Evolutionary conservation across 2,888 invertebrate species (phyloP), one percentile per base, ranked within the genome.

Genomic region (Pteria penguin): DNA sequence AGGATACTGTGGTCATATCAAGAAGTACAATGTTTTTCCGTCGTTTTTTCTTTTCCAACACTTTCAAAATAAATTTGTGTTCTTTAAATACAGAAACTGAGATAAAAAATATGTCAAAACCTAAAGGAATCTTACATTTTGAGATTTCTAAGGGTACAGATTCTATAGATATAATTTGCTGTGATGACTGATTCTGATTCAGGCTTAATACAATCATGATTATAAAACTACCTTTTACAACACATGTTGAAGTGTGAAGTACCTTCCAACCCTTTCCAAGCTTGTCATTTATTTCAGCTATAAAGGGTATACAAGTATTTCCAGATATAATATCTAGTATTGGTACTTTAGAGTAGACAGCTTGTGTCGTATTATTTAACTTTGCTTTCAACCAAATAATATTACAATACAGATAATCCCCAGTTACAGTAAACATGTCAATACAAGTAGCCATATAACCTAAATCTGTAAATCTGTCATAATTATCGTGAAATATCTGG

Each of bases 1-100:
- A 89, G 26, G 88, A 80, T 32, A 86, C 87, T 27, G 83, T 75
- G 8, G 84, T 67, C 52, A 88, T 78, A 29, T 84, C 79, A 11
- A 82, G 57, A 84, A 84, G 86, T 27, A 77, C 78, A 27, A 80
- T 32, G 14, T 70, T 57, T 14, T 54, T 63, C 27, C 18, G 31
- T 26, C 3, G 27, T 1, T 58, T 45, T 2, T 74, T 58, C 55
- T 72, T 66, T 29, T 32, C 62, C 57, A 58, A 67, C 14, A 66
- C 74, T n/a, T 70, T 31, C 3, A 67, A 67, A 2, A 73, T 72
- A 66, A 55, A 61, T n/a, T 71, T 24, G 11, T n/a, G 18, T 52
- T 60, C 60, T 11, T 3, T 11, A 29, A 22, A n/a, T 27, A 27
- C 62, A 31, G 45, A 27, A 4, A 77, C 76, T 24, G 73, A 76